phyloP scores from a whole-genome alignment of 1,140 invertebrate species.

The Saxidomus purpurata region DNA sequence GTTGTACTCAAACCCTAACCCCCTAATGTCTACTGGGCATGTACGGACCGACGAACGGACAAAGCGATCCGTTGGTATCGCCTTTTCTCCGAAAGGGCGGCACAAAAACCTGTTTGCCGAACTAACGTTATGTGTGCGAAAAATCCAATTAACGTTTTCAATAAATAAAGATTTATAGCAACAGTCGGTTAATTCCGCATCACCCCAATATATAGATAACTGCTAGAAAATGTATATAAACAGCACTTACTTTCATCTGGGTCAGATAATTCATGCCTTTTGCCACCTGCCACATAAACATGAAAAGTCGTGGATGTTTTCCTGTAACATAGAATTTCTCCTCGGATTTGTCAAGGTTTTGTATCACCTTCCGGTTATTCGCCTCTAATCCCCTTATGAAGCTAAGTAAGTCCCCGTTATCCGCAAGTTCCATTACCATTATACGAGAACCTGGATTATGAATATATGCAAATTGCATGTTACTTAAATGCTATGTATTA shows the following conservation, averaged over 20 bases:
- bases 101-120: too few species aligned
- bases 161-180: too few species aligned
- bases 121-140: too few species aligned
- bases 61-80: too few species aligned
- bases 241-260: neutral
- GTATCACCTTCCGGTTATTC: neutral
- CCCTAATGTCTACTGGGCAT: too few species aligned
- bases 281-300: neutral
- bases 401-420: neutral
- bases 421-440: constrained; percentile 17
- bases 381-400: neutral
- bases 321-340: neutral
- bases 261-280: constrained; percentile 12
- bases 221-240: too few species aligned
- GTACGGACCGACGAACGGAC: too few species aligned
- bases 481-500: neutral
- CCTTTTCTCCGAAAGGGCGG: too few species aligned
- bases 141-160: too few species aligned
- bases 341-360: neutral
- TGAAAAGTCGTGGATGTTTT: neutral
- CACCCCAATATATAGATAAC: too few species aligned
- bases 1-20: too few species aligned
- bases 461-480: neutral
- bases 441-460: neutral
- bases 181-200: too few species aligned